A percentile compares a stretch with the other conserved stretches of the same genome.
Evolutionary conservation across 2,113 vertebrate species (phyloP).

Genomic region (Nerophis lumbriciformis): DNA sequence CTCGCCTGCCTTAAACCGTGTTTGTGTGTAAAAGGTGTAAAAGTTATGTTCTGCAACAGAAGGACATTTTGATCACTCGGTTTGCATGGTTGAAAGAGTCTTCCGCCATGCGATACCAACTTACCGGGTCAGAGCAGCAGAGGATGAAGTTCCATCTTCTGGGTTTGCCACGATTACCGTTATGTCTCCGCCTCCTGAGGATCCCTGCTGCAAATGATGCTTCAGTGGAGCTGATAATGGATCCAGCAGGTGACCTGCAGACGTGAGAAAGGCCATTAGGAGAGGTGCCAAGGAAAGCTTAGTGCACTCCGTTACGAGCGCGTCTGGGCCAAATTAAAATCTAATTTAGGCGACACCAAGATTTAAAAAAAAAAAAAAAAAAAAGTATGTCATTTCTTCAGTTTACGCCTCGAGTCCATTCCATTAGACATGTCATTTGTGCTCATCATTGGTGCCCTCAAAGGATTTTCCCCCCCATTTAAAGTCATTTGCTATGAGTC

Average conservation of each 20-base stretch:
- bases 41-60: neutral
- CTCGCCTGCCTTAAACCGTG: neutral
- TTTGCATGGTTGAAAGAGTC: conserved; percentile 5
- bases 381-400: conserved; percentile 77
- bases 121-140: conserved; percentile 13
- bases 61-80: neutral
- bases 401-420: conserved; percentile 82
- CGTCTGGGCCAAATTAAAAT: conserved; percentile 79
- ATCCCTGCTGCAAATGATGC: conserved; percentile 26
- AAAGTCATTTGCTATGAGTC: conserved; percentile 73
- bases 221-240: conserved; percentile 45
- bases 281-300: conserved; percentile 57
- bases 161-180: conserved; percentile 2
- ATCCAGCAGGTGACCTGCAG: conserved; percentile 37
- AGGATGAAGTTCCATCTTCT: conserved; percentile 5
- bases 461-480: conserved; percentile 70
- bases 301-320: conserved; percentile 57
- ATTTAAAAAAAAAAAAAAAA: conserved; percentile 56
- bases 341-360: conserved; percentile 71
- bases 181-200: conserved; percentile 8
- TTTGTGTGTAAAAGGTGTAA: neutral
- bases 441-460: conserved; percentile 76
- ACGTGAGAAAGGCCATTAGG: conserved; percentile 55
- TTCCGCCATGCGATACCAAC: conserved; percentile 7
- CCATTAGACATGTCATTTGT: conserved; percentile 87